Base-by-base conservation (phyloP, 1,140 invertebrate species). In the Papilio xuthus region DNA sequence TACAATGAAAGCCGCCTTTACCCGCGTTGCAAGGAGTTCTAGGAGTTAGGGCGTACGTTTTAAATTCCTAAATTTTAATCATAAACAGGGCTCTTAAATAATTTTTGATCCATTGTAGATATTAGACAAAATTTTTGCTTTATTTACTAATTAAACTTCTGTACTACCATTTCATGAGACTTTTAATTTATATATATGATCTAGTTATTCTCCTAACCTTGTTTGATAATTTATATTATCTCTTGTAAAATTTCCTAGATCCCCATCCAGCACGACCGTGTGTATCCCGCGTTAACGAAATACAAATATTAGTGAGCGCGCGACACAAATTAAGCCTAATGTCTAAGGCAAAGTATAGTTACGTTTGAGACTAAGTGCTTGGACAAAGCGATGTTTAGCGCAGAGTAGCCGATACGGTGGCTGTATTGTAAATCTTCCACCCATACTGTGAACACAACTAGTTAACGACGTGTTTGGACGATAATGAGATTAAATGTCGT, bases 251-350 rank as follows among this genome's bases (percentile, higher is more conserved):
- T 37, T 63, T 67, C 20, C 1, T 41, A 79, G 81, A 74, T 83
- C 50, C 13, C 71, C 53, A 32, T 41, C 60, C 78, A 12, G 12
- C 12, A 13, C 67, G 47, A 9, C 84, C 67, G 83, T 89, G 73
- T 89, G 89, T 91, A 81, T 72, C 87, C 80, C 78, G 88, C 84
- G 90, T 89, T 93, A 93, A 93, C 91, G 89, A 93, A 90, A 90
- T 88, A 90, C 90, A 92, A 93, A 93, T 88, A 93, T 92, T 92
- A 84, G 87, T 85, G 60, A 79, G 73, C 85, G 84, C 84, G 87
- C 91, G 90, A 90, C 91, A 93, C 91, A 93, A 93, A 93, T 93
- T 91, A 92, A 89, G 88, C 81, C 92, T 93, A 93, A 93, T 91
- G 87, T 86, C 86, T 86, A 93, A 92, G 83, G 91, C 85, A 93